Evolutionary conservation across 1,140 invertebrate species (phyloP), one percentile per base, ranked within the genome.

Genomic region (Danaus melanippus): DNA sequence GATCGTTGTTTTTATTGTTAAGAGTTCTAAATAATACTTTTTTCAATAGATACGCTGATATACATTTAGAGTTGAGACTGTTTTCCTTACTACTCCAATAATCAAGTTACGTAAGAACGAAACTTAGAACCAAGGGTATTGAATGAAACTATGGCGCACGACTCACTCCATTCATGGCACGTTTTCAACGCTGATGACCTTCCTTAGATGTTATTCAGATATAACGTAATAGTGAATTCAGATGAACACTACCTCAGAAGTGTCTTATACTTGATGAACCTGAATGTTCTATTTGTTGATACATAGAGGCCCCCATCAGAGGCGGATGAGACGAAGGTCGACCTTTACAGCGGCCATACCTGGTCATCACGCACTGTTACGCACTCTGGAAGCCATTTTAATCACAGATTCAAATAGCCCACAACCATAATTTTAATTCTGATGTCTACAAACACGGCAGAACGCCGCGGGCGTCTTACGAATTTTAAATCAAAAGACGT

Each of bases 111-210:
- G 70, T 74, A 83, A 79, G 69, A 72, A 76, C 76, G 74, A 72
- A 76, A 70, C 65, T 61, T 71, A 79, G 69, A 71, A 76, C 76
- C 69, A 76, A 78, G 69, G 74, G 76, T 68, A 50, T 69, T 80
- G 69, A 83, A 77, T 79, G 76, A 71, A 54, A 66, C 44, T 58
- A 66, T 69, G 64, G 63, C 67, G 60, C 55, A 58, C 67, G 65
- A 61, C 60, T 63, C 68, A 61, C 49, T 67, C 69, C 81, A 84
- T 84, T 82, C 79, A 79, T 74, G 69, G 72, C 67, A 66, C 63
- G 63, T 66, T 67, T 66, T 60, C 53, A 60, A 64, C 65, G 52
- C n/a, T 61, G 66, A 58, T 80, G 77, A 80, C 73, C 75, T 81
- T 79, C 71, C 58, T 32, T 32, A 8, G 21, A 32, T 32, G 21